Base-by-base conservation (phyloP, 2,888 invertebrate genomes). In the Acrobasis suavella region DNA sequence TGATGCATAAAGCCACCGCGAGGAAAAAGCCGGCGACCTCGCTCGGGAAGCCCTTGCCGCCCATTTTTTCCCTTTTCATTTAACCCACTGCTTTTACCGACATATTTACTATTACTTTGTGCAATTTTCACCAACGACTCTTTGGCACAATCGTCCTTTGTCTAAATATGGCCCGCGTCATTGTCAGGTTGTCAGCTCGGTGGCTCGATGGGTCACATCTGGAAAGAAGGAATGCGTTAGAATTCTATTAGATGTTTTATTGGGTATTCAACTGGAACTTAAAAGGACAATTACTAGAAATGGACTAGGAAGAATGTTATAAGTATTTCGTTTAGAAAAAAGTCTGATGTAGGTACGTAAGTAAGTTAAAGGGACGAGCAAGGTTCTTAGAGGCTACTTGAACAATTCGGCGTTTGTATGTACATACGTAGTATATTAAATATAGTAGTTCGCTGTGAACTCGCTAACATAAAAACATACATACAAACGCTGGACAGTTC, bases 11-110 rank as follows among this genome's bases (percentile, higher is more conserved):
- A 70, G 85, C 86, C 78, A 87, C 86, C 69, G 91, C 89, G 76
- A 92, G 82, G 78, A 91, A 83, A 80, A 90, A 81, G 71, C 91
- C 89, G 81, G 90, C 83, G 85, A 89, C 85, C 73, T 91, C 88
- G 69, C 87, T 85, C 65, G 84, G 86, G 68, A 85, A 83, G 73
- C 86, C 82, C 83, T 86, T 88, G 79, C 80, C 81, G 83, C 86
- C 91, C 91, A 92, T 92, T 83, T 87, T 87, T 80, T 77, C 78
- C 78, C 80, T 78, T 85, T 84, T 79, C 46, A 72, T 79, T 90
- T 86, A 92, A 84, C 91, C 89, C 73, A 89, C 86, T 73, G 86
- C 81, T 82, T 84, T 83, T 76, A 89, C 80, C 83, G 85, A 84
- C 91, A 91, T 91, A 84, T 85, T 88, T 75, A 81, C 73, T 84